phyloP scores from a whole-genome alignment of 2,113 vertebrate genomes.

The Muntiacus muntjak region DNA sequence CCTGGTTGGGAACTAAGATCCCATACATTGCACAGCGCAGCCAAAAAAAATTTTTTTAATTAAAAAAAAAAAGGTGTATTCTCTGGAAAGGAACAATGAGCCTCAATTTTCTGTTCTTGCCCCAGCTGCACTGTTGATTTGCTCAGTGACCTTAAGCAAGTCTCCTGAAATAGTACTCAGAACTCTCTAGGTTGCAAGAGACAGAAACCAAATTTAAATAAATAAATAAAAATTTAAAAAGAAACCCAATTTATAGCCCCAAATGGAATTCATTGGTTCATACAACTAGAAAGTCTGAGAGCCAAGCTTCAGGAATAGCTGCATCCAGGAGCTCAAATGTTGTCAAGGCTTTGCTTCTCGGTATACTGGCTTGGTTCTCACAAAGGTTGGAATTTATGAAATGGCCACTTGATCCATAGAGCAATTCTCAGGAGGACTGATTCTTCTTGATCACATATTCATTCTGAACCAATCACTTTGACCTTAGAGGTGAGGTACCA shows the following conservation, averaged over 20 bases:
- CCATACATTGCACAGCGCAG: neutral
- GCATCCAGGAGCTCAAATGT: neutral
- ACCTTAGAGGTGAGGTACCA: neutral
- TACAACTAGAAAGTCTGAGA: neutral
- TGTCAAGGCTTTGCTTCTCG: neutral
- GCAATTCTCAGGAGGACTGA: neutral
- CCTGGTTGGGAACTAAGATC: neutral
- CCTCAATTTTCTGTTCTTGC: neutral
- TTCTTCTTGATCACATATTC: neutral
- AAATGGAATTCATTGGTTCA: neutral
- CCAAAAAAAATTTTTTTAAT: neutral
- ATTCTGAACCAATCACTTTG: neutral
- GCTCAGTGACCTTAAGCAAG: neutral
- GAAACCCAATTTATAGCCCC: neutral
- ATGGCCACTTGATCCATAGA: neutral
- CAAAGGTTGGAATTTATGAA: neutral
- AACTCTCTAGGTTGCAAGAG: neutral
- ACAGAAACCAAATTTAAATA: neutral
- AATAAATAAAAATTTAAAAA: neutral
- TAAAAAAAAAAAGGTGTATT: neutral
- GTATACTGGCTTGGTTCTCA: neutral
- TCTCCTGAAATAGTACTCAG: neutral
- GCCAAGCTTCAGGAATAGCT: neutral
- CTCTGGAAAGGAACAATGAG: neutral
- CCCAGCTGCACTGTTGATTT: neutral